Evolutionary conservation across 64 coral and sea anemone species (phyloP).

Genomic region (Montipora capricornis): DNA sequence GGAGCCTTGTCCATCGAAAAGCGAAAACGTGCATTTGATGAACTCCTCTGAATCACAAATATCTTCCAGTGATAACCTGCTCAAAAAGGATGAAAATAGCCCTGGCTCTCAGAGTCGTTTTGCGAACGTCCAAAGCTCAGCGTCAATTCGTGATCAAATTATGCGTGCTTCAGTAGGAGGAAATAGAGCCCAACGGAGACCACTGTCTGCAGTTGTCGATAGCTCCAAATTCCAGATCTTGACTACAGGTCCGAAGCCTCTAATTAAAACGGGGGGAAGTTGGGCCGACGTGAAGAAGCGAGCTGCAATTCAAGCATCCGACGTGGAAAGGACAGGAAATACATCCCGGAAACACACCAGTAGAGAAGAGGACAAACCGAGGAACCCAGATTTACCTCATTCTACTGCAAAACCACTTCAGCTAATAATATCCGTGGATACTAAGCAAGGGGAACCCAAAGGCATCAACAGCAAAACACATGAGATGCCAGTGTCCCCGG

Average conservation of each 20-base stretch:
- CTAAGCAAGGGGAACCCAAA: not conserved
- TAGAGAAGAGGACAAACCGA: not conserved
- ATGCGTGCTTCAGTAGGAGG: not conserved
- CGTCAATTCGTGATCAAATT: conserved; percentile 20
- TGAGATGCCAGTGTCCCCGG: not conserved
- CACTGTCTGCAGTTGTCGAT: not conserved
- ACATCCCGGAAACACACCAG: not conserved
- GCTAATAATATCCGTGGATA: not conserved
- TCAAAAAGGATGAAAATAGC: not conserved
- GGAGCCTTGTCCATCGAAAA: not conserved
- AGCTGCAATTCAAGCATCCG: not conserved
- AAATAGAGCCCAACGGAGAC: not conserved
- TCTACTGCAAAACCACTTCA: not conserved
- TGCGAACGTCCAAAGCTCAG: not conserved
- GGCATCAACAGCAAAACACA: not conserved
- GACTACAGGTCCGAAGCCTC: not conserved
- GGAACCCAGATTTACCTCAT: not conserved
- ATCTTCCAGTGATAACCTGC: not conserved
- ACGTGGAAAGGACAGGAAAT: not conserved
- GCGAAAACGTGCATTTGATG: not conserved
- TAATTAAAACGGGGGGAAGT: not conserved
- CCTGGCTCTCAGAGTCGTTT: not conserved
- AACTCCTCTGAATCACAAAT: not conserved
- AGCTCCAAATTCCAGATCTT: conserved; percentile 19
- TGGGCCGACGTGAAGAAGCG: conserved; percentile 24